These are phyloP conservation scores for Nudaria mundana DNA, from an alignment of 2,888 invertebrate genomes.

Conservation along the genomic window DNA sequence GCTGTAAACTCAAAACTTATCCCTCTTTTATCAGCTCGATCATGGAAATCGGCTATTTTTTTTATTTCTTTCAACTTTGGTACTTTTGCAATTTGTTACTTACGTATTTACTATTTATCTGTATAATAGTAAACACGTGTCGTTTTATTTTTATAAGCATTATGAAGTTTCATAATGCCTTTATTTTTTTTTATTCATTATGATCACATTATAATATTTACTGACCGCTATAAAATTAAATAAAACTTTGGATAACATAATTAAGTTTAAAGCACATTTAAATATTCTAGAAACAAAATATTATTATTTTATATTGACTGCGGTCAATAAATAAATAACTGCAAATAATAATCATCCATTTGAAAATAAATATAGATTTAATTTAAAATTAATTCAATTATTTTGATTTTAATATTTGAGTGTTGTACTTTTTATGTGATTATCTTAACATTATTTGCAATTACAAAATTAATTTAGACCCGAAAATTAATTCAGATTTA, in stretches of 20 bases:
- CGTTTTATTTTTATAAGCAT: conserved; percentile 17
- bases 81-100: conserved; percentile 28
- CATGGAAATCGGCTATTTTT: conserved; percentile 47
- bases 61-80: conserved; percentile 7
- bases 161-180: conserved; percentile 43
- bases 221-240: conserved; percentile 17
- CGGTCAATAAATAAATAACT: conserved; percentile 25
- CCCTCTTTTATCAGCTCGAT: conserved; percentile 59
- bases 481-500: conserved; percentile 16
- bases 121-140: conserved; percentile 19
- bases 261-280: neutral
- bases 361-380: neutral
- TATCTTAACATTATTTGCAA: conserved; percentile 32
- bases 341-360: conserved; percentile 22
- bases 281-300: neutral
- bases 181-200: conserved; percentile 21
- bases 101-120: conserved; percentile 29
- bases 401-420: neutral
- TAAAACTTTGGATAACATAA: too few relatives aligned
- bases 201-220: conserved; percentile 28
- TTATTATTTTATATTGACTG: conserved; percentile 3
- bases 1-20: conserved; percentile 78
- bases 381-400: neutral
- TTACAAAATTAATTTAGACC: conserved; percentile 21
- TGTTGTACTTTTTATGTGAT: neutral